Base-by-base conservation (phyloP, 2,888 invertebrate genomes). In the Blera fallax region DNA sequence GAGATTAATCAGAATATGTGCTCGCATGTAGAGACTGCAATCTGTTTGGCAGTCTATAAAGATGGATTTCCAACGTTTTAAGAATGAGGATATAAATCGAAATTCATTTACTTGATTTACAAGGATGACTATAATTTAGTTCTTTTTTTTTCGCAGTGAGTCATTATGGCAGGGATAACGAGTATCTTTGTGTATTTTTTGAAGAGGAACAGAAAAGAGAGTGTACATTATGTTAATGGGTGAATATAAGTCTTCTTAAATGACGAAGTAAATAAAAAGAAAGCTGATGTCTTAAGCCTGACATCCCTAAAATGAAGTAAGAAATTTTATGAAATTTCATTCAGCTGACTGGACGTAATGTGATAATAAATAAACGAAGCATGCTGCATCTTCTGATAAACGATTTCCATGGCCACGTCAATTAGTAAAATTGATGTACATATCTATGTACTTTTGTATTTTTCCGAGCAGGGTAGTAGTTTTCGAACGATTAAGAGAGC, bases 11-110 rank as follows among this genome's bases (percentile, higher is more conserved):
- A 73, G 45, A 64, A 70, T 69, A 62, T 76, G 58, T 32, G 4
- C 32, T 32, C 32, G 18, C 18, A 21, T 3, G 40, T 40, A 70
- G 72, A 18, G 64, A 50, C 77, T 77, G 82, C 82, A 82, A 82
- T 78, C 76, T 73, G 52, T 67, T 73, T 78, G 83, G 83, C 73
- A 78, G 67, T 83, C 65, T 56, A 69, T 78, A 83, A 73, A 50
- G 83, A 83, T 62, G 27, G 65, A 78, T 83, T 72, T 72, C 29
- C 7, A 78, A 45, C 50, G 32, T 54, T 73, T 70, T 16, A 48
- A 72, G 37, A 34, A 78, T 73, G 72, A 65, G 67, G 58, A 78
- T 78, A 78, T 69, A 83, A 67, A 78, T 78, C 48, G 54, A 69
- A 78, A 67, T 62, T 67, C 72, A 73, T 83, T 72, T 77, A 52